Base-by-base conservation (phyloP, 2,113 vertebrate species). In the Ranitomeya imitator region DNA sequence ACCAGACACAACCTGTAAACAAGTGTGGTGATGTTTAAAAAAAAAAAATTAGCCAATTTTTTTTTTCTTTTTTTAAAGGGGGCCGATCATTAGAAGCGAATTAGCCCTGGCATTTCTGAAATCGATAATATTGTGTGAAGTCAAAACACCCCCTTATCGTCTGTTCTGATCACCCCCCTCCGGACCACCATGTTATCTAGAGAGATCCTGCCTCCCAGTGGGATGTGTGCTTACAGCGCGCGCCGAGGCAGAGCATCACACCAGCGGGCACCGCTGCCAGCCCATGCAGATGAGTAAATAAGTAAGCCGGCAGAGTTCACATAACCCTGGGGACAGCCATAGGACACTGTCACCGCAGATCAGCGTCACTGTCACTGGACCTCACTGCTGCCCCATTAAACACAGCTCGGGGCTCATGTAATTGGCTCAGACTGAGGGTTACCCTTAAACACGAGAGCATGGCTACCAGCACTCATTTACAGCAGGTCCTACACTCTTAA, bases 201-300 rank as follows among this genome's bases (percentile, higher is more conserved):
- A 80, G 86, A 87, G 86, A 80, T 55, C 86, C 86, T 80, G 77
- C 86, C 77, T 87, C 76, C 77, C 77, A 79, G 85, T 77, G 54
- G 61, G 85, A 78, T 86, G n/a, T 84, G 81, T 55, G 69, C 80
- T 84, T 23, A 82, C 71, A 83, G 65, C 55, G 60, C 31, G 45
- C 85, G 87, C 76, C 73, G 21, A 37, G 82, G 87, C 87, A 85
- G 81, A 89, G 87, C 87, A 59, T 89, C 73, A 23, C 87, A 89
- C 87, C 87, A 85, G 81, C 82, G 87, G 87, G 87, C 82, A 89
- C 82, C 82, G 87, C 87, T 89, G 87, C 87, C 87, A 89, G 87
- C 82, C 87, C 87, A 89, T 89, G 87, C 87, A 89, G 87, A 89
- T 89, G 87, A 89, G 87, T 89, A 85, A 89, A 89, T 89, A 89